These are phyloP conservation scores for Antigone vipio DNA, from an alignment of 2,113 vertebrate genomes.

Conservation along the genomic window DNA sequence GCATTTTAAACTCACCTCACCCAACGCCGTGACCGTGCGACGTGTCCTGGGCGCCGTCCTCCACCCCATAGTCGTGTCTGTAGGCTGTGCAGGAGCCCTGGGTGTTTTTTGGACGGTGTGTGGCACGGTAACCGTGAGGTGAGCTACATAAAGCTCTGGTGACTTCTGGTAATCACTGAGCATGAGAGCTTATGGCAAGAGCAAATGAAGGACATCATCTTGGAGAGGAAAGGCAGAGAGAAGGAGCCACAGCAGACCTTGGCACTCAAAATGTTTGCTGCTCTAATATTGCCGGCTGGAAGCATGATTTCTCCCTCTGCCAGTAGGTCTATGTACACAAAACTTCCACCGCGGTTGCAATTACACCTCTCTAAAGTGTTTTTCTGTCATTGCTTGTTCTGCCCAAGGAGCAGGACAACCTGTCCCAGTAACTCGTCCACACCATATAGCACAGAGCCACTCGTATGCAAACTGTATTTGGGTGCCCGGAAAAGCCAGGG, in stretches of 20 bases:
- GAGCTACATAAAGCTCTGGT: not conserved
- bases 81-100: not conserved
- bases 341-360: not conserved
- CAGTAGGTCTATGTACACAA: not conserved
- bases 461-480: not conserved
- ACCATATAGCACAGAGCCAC: rapidly evolving
- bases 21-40: rapidly evolving
- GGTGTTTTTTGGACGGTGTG: not conserved
- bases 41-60: rapidly evolving
- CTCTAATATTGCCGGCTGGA: not conserved
- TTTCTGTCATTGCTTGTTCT: not conserved
- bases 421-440: not conserved
- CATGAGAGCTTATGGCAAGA: not conserved
- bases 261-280: not conserved
- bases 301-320: not conserved
- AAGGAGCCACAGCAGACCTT: constrained; percentile 2
- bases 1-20: rapidly evolving
- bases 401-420: not conserved
- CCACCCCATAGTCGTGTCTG: rapidly evolving
- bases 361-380: rapidly evolving
- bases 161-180: not conserved
- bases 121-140: rapidly evolving
- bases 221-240: not conserved
- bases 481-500: not conserved
- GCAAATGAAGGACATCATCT: not conserved